A percentile compares a stretch with the other conserved stretches of the same genome.
phyloP scores from a whole-genome alignment of 2,888 invertebrate genomes.

The Itoplectis maculator region DNA sequence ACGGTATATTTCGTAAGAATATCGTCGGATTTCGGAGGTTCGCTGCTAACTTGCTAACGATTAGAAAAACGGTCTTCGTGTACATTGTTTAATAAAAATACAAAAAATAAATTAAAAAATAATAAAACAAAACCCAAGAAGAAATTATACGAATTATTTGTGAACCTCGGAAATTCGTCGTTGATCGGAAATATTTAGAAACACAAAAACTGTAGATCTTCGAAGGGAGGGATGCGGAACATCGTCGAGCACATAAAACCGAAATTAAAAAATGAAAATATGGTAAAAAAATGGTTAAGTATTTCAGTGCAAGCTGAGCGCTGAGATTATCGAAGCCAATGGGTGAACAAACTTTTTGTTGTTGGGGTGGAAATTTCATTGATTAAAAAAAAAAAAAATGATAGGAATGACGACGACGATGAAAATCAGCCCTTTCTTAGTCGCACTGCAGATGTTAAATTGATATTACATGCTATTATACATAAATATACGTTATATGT shows the following conservation, averaged over 20 bases:
- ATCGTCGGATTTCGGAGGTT: constrained; percentile 39
- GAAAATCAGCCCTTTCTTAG: not conserved
- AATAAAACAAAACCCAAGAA: constrained; percentile 3
- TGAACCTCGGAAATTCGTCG: constrained; percentile 33
- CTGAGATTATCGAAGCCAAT: not conserved
- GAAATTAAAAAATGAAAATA: not conserved
- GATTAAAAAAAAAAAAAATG: too few species aligned
- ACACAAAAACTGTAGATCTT: constrained; percentile 12
- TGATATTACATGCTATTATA: constrained; percentile 32
- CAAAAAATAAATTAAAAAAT: too few species aligned
- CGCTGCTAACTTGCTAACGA: not conserved
- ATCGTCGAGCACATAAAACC: constrained; percentile 9
- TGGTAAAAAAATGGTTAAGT: not conserved
- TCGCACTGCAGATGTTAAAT: constrained; percentile 28
- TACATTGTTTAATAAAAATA: constrained; percentile 31
- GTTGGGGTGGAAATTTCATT: not conserved
- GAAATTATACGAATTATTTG: constrained; percentile 20
- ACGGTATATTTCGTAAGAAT: constrained; percentile 21
- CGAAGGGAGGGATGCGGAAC: constrained; percentile 12
- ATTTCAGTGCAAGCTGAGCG: not conserved
- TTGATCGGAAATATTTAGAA: constrained; percentile 31
- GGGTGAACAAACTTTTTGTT: not conserved
- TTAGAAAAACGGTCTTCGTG: constrained; percentile 25
- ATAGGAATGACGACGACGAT: constrained; percentile 8
- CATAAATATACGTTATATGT: constrained; percentile 7